These are phyloP conservation scores for Anguilla anguilla DNA, from an alignment of 2,797 vertebrate genomes.

Conservation along the genomic window DNA sequence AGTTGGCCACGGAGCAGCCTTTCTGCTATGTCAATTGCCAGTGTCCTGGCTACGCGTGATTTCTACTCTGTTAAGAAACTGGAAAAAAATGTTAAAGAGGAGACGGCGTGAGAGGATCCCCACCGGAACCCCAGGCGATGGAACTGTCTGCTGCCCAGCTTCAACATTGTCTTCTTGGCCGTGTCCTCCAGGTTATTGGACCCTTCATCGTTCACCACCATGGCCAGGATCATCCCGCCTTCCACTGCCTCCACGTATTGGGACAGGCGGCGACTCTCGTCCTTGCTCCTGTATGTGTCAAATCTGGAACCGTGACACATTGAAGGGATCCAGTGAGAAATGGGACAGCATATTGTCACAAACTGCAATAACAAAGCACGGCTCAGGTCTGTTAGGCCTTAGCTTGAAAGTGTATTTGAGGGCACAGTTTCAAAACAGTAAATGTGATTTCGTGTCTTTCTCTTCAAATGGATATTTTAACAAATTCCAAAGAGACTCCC, in stretches of 20 bases:
- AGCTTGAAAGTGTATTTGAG: neutral
- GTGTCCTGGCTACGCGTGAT: neutral
- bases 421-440: neutral
- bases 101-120: neutral
- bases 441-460: neutral
- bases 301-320: conserved; percentile 73
- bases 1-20: neutral
- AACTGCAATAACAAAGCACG: neutral
- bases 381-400: neutral
- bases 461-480: neutral
- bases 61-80: conserved; percentile 8
- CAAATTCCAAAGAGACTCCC: neutral
- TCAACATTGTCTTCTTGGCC: conserved; percentile 83
- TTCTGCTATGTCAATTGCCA: conserved; percentile 12
- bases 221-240: conserved; percentile 79
- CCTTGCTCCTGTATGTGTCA: conserved; percentile 89
- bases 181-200: conserved; percentile 89
- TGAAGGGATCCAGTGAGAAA: neutral
- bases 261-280: conserved; percentile 86
- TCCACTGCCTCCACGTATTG: conserved; percentile 78
- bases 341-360: neutral
- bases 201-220: conserved; percentile 93
- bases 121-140: conserved; percentile 89
- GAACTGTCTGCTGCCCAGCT: conserved; percentile 88
- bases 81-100: neutral